These are phyloP conservation scores for Mylabris phalerata DNA, from an alignment of 1,140 invertebrate genomes.

Conservation along the genomic window DNA sequence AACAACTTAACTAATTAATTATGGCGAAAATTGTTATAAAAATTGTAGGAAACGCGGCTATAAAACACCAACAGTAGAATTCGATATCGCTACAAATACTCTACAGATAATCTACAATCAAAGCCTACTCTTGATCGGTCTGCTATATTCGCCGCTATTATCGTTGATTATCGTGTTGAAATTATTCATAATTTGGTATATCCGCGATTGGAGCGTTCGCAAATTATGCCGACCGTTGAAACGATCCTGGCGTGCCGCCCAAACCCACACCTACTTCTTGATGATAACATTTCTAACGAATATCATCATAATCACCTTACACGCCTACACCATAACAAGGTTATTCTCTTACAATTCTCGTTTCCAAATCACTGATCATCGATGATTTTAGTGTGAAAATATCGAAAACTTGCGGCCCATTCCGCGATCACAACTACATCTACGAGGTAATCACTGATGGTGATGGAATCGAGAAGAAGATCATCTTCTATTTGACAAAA, in stretches of 20 bases:
- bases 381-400: conserved; percentile 38
- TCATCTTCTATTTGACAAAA: conserved; percentile 44
- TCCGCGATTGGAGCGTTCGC: conserved; percentile 50
- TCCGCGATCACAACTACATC: conserved; percentile 44
- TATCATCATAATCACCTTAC: conserved; percentile 48
- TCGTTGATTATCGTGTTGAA: conserved; percentile 56
- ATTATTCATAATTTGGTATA: conserved; percentile 60
- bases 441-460: conserved; percentile 46
- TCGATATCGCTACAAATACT: conserved; percentile 65
- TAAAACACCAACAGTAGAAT: conserved; percentile 43
- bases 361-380: neutral
- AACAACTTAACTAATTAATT: too few species aligned
- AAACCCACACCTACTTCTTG: conserved; percentile 64
- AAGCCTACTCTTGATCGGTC: conserved; percentile 63
- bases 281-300: conserved; percentile 59
- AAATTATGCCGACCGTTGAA: conserved; percentile 51
- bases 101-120: conserved; percentile 71
- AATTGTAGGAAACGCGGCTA: too few species aligned
- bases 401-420: conserved; percentile 52
- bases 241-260: conserved; percentile 61
- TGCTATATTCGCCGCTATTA: conserved; percentile 61
- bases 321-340: conserved; percentile 55
- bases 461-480: conserved; percentile 40
- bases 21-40: too few species aligned
- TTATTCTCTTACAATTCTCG: conserved; percentile 32